Percentiles rank a stretch among this genome's conserved stretches.
Conservation (phyloP, 2,113 vertebrate genomes). For the Sander lucioperca region DNA sequence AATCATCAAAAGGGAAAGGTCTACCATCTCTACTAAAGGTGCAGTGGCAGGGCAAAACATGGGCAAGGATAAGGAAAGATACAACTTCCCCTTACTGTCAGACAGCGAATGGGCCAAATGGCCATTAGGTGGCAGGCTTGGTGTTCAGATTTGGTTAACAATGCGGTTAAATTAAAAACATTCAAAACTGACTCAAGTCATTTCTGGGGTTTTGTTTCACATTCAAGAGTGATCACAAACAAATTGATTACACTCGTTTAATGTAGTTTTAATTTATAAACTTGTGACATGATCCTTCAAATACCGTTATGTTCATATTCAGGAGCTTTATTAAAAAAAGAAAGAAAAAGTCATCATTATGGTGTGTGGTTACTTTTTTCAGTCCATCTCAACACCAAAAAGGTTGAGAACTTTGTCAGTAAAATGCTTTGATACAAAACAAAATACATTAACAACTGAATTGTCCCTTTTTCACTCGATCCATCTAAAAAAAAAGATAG, state of each 20-base stretch:
- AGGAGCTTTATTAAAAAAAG: background rate
- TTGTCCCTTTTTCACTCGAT: background rate
- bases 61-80: background rate
- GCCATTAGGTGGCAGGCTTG: background rate
- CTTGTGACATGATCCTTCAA: background rate
- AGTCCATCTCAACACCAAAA: slow-evolving; percentile 14
- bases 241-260: background rate
- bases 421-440: slow-evolving; percentile 43
- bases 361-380: background rate
- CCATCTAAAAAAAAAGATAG: background rate
- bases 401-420: background rate
- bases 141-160: background rate
- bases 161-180: background rate
- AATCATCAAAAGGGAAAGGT: background rate
- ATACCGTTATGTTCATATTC: background rate
- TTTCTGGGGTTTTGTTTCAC: background rate
- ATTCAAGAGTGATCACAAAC: background rate
- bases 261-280: background rate
- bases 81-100: background rate
- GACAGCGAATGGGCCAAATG: background rate
- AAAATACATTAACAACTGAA: background rate
- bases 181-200: too few relatives aligned
- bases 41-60: background rate
- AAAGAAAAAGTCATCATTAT: background rate
- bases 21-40: background rate